Evolutionary conservation across 2,797 vertebrate genomes (phyloP).

Genomic region (Margarornis squamiger): DNA sequence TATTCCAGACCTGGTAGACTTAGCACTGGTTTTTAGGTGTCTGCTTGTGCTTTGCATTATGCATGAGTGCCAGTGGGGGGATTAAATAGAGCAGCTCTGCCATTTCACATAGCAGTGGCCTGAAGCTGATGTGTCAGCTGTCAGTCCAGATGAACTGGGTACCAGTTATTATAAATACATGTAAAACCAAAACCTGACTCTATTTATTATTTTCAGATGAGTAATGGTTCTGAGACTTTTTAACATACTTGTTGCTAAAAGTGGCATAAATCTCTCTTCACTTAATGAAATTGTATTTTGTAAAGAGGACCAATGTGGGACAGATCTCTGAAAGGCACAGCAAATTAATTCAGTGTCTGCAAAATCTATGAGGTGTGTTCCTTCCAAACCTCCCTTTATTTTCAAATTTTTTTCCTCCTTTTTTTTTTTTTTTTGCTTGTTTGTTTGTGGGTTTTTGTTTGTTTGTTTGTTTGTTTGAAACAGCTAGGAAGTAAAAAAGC

Average conservation of each 20-base stretch:
- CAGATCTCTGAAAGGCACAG: background rate
- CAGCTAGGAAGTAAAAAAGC: background rate
- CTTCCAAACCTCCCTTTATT: rapidly evolving
- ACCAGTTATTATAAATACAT: background rate
- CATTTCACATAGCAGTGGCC: slow-evolving; percentile 35
- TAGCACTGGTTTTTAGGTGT: slow-evolving; percentile 1
- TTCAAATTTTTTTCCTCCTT: too few relatives aligned
- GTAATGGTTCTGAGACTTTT: background rate
- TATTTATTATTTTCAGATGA: background rate
- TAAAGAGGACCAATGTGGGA: background rate
- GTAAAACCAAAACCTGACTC: background rate
- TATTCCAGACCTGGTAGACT: background rate
- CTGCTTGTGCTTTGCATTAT: slow-evolving; percentile 40
- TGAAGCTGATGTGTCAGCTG: slow-evolving; percentile 57
- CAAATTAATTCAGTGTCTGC: background rate
- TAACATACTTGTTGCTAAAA: background rate
- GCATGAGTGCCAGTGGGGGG: background rate
- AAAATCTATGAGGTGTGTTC: background rate
- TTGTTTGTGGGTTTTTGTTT: too few relatives aligned
- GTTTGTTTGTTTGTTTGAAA: background rate
- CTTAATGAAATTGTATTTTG: background rate
- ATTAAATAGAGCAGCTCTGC: slow-evolving; percentile 51
- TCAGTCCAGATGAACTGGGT: slow-evolving; percentile 40
- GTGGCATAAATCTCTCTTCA: background rate
- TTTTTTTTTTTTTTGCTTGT: too few relatives aligned